These are phyloP conservation scores for Coleophora flavipennella DNA, from an alignment of 2,888 invertebrate genomes.

Conservation along the genomic window DNA sequence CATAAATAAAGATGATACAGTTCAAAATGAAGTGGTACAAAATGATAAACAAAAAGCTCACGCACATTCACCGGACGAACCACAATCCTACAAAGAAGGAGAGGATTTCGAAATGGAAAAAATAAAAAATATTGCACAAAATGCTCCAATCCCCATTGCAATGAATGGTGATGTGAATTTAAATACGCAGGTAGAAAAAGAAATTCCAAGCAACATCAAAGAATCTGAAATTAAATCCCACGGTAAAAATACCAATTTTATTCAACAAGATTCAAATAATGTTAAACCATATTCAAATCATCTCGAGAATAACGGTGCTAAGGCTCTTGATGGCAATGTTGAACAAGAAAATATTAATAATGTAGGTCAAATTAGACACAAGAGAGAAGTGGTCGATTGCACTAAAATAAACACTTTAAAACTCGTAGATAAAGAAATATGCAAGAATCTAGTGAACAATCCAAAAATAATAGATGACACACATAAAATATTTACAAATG, in stretches of 20 bases:
- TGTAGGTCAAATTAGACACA: constrained; percentile 27
- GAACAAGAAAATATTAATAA: constrained; percentile 4
- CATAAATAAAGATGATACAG: no score
- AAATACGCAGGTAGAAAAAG: no score
- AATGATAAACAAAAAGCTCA: constrained; percentile 31
- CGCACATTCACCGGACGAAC: constrained; percentile 48
- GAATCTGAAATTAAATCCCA: constrained; percentile 6
- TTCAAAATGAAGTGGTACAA: background rate
- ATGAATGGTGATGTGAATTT: constrained; percentile 24
- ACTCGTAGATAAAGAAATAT: constrained; percentile 41
- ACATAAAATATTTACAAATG: constrained; percentile 24
- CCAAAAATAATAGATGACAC: constrained; percentile 7
- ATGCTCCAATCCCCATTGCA: constrained; percentile 38
- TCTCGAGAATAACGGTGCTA: constrained; percentile 16
- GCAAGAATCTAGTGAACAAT: constrained; percentile 25
- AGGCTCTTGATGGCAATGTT: constrained; percentile 8
- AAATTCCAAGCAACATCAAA: constrained; percentile 1
- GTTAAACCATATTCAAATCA: constrained; percentile 9
- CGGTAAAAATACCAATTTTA: constrained; percentile 11
- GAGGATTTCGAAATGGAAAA: constrained; percentile 36
- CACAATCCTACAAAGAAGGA: constrained; percentile 51
- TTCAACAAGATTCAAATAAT: background rate
- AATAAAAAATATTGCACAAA: constrained; percentile 22
- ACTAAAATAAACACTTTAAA: constrained; percentile 31
- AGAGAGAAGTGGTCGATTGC: constrained; percentile 50